These are phyloP conservation scores for Lamprologus ornatipinnis DNA, from an alignment of 2,113 vertebrate species.

Conservation along the genomic window DNA sequence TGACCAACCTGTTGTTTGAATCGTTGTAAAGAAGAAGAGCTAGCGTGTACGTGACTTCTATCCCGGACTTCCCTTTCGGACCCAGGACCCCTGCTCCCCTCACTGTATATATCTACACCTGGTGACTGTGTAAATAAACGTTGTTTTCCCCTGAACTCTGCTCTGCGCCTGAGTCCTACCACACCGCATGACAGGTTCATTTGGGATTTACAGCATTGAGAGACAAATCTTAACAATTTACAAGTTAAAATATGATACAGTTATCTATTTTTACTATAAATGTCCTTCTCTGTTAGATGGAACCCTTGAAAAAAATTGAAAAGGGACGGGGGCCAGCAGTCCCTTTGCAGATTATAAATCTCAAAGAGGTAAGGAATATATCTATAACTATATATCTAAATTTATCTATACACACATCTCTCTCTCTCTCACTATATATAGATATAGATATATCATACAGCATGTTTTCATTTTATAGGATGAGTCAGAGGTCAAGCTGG, in stretches of 20 bases:
- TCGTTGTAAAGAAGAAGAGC: too few species aligned
- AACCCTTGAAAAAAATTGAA: not conserved
- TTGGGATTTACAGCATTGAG: not conserved
- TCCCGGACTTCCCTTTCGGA: too few species aligned
- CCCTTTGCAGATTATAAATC: not conserved
- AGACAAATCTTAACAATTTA: not conserved
- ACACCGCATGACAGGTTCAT: not conserved
- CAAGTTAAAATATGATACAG: not conserved
- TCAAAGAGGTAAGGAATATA: not conserved
- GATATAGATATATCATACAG: not conserved
- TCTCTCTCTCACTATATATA: not conserved
- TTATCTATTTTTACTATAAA: not conserved
- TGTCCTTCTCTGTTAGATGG: not conserved
- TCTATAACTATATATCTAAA: not conserved
- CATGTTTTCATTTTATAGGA: not conserved
- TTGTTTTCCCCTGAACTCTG: too few species aligned
- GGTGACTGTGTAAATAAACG: too few species aligned
- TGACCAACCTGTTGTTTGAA: too few species aligned
- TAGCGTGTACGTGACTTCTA: too few species aligned
- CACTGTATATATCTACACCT: too few species aligned
- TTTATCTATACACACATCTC: not conserved
- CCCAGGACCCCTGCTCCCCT: too few species aligned
- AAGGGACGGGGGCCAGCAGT: not conserved
- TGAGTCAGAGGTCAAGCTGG: not conserved
- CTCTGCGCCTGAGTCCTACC: too few species aligned